phyloP scores from a whole-genome alignment of 2,888 invertebrate genomes.

The Oscheius sp. region DNA sequence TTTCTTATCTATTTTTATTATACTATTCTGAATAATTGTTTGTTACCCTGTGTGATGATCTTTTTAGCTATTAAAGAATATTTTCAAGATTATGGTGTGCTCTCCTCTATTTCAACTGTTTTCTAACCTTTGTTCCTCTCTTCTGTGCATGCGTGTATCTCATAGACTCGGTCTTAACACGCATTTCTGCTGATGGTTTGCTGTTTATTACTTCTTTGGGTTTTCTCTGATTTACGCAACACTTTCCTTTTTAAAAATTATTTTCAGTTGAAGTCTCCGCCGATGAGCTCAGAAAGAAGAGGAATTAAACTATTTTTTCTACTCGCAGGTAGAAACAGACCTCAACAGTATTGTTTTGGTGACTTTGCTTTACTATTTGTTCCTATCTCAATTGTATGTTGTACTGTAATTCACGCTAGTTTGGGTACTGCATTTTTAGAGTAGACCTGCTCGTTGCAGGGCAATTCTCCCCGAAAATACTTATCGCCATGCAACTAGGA shows the following conservation, averaged over 20 bases:
- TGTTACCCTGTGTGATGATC: slow-evolving; percentile 12
- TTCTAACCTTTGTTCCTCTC: not conserved
- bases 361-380: slow-evolving; percentile 25
- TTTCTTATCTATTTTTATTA: not conserved
- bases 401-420: slow-evolving; percentile 14
- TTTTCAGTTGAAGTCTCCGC: slow-evolving; percentile 33
- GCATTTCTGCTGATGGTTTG: not conserved
- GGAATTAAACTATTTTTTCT: slow-evolving; percentile 30
- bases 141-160: not conserved
- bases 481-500: not conserved
- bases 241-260: not conserved
- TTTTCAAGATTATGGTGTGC: not conserved
- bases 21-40: not conserved
- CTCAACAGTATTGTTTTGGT: slow-evolving; percentile 24
- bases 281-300: slow-evolving; percentile 30
- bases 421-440: slow-evolving; percentile 16
- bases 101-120: not conserved
- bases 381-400: not conserved
- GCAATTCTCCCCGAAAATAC: not conserved
- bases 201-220: no score
- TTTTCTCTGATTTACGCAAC: no score
- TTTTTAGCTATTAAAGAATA: slow-evolving; percentile 12
- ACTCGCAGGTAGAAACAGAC: slow-evolving; percentile 12
- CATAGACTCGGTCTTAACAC: slow-evolving; percentile 8
- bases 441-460: not conserved